Evolutionary conservation across 1,140 invertebrate genomes (phyloP).

Genomic region (Leptinotarsa texana): DNA sequence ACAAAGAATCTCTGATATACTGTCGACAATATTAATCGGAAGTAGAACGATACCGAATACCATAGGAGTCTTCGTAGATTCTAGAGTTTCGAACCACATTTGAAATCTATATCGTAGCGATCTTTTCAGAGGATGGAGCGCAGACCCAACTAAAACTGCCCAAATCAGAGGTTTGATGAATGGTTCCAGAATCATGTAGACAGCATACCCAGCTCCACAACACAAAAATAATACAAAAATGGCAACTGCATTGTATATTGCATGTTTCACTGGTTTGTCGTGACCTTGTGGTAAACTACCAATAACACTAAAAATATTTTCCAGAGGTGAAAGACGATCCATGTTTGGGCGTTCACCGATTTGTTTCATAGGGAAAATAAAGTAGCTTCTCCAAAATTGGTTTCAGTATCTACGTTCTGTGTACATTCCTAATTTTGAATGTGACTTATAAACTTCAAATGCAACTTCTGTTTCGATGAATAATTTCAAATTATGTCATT

Average conservation of each 20-base stretch:
- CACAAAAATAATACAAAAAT: constrained; percentile 69
- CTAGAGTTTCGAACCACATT: constrained; percentile 71
- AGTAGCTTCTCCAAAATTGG: no score
- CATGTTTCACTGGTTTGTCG: constrained; percentile 86
- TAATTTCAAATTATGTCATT: no score
- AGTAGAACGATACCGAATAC: constrained; percentile 72
- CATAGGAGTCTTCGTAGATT: constrained; percentile 64
- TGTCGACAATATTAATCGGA: constrained; percentile 74
- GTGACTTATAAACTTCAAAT: no score
- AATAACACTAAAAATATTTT: constrained; percentile 54
- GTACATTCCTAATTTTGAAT: no score
- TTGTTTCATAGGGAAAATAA: no score
- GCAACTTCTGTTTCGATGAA: no score
- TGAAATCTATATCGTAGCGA: constrained; percentile 70
- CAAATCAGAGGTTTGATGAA: constrained; percentile 92
- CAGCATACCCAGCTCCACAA: constrained; percentile 72
- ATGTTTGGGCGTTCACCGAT: constrained; percentile 35
- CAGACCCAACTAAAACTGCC: constrained; percentile 89
- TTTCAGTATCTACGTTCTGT: no score
- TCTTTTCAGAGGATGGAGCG: constrained; percentile 87
- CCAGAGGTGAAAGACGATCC: constrained; percentile 53
- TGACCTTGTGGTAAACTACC: constrained; percentile 53
- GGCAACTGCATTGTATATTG: constrained; percentile 83
- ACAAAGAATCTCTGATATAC: constrained; percentile 72
- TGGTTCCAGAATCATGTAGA: constrained; percentile 85